phyloP scores from a whole-genome alignment of 2,113 vertebrate species.

The Pseudopodoces humilis region DNA sequence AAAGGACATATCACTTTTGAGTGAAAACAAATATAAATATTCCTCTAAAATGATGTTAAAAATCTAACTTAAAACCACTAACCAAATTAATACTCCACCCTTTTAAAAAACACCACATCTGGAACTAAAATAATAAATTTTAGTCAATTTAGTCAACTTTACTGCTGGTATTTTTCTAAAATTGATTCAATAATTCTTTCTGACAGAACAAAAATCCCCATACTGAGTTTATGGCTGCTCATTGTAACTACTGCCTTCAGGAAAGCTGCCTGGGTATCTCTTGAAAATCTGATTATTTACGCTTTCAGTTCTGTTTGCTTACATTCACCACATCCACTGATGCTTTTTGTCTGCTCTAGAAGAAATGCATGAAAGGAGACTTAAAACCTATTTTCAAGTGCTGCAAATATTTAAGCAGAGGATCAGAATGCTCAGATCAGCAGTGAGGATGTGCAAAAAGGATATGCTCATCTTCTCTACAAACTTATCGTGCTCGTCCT shows the following conservation, averaged over 20 bases:
- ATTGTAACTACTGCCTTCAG: neutral
- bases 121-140: neutral
- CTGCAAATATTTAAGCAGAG: neutral
- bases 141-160: neutral
- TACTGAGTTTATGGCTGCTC: neutral
- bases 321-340: accelerated
- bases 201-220: neutral
- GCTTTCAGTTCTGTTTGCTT: neutral
- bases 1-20: neutral
- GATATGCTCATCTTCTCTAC: conserved; percentile 98
- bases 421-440: neutral
- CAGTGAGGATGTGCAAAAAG: conserved; percentile 70
- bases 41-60: neutral
- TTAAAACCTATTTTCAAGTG: neutral
- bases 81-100: neutral
- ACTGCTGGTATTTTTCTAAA: neutral
- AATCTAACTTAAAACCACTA: neutral
- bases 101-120: neutral
- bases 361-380: neutral
- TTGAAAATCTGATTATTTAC: neutral
- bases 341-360: neutral
- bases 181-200: neutral
- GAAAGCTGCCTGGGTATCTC: neutral
- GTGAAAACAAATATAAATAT: neutral
- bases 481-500: conserved; percentile 91